phyloP scores from a whole-genome alignment of 2,888 invertebrate genomes.

The Phorcus lineatus region DNA sequence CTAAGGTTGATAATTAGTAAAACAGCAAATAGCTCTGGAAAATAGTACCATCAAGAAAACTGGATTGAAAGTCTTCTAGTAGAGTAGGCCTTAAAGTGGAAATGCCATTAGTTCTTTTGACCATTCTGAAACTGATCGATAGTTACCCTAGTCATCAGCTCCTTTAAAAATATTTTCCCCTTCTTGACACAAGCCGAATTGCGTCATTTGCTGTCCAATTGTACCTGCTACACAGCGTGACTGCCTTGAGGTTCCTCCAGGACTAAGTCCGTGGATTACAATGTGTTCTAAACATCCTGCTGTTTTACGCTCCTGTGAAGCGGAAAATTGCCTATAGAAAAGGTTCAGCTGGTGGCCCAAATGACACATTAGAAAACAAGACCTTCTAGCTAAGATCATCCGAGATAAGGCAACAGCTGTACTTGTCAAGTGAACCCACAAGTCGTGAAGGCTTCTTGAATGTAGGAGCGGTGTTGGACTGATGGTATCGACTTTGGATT shows the following conservation, averaged over 20 bases:
- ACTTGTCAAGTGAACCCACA: not conserved
- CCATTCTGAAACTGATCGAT: too few species aligned
- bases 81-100: not conserved
- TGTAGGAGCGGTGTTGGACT: not conserved
- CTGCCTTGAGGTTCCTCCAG: not conserved
- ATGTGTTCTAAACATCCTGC: not conserved
- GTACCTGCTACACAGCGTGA: not conserved
- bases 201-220: not conserved
- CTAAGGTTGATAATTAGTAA: not conserved
- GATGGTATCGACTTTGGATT: not conserved
- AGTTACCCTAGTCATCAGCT: not conserved
- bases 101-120: too few species aligned
- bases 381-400: not conserved
- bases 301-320: not conserved
- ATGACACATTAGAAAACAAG: slow-evolving; percentile 4
- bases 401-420: too few species aligned
- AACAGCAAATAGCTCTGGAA: not conserved
- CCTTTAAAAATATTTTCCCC: not conserved
- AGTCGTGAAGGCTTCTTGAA: not conserved
- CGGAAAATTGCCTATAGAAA: not conserved
- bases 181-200: not conserved
- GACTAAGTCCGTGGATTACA: not conserved
- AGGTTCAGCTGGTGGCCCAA: not conserved
- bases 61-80: not conserved
- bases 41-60: not conserved